Percentiles rank a stretch among this genome's conserved stretches.
phyloP scores from a whole-genome alignment of 2,113 vertebrate genomes.

The Pterocles orientalis region DNA sequence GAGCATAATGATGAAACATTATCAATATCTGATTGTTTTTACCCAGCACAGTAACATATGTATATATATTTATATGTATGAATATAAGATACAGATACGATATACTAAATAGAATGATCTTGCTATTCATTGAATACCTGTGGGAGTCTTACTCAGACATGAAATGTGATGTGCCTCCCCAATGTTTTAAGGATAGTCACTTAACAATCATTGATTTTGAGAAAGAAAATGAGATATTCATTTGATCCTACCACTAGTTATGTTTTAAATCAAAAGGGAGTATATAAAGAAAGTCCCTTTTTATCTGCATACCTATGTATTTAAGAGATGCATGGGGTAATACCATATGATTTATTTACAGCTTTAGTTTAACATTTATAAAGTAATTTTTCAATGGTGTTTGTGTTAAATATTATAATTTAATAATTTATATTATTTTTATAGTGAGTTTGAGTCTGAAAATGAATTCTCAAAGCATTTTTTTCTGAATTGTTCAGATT shows the following conservation, averaged over 20 bases:
- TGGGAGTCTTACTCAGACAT: neutral
- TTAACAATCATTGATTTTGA: neutral
- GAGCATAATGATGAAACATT: neutral
- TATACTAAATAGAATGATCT: neutral
- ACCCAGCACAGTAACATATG: neutral
- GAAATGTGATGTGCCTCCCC: neutral
- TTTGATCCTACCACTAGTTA: neutral
- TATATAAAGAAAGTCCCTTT: neutral
- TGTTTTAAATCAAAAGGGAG: neutral
- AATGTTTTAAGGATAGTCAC: neutral
- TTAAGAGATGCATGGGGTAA: neutral
- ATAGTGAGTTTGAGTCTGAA: neutral
- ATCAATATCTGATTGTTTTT: neutral
- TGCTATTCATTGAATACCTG: neutral
- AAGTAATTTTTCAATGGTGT: neutral
- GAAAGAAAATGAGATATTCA: neutral
- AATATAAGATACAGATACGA: neutral
- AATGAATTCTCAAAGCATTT: neutral
- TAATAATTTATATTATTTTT: slow-evolving; percentile 31
- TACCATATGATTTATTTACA: slow-evolving; percentile 1
- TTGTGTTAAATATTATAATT: slow-evolving; percentile 19
- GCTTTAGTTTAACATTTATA: slow-evolving; percentile 27
- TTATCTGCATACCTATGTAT: neutral
- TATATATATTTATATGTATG: no score
- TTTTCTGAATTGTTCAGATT: neutral